Evolutionary conservation across 2,113 vertebrate genomes (phyloP).

Genomic region (Lethenteron reissneri): DNA sequence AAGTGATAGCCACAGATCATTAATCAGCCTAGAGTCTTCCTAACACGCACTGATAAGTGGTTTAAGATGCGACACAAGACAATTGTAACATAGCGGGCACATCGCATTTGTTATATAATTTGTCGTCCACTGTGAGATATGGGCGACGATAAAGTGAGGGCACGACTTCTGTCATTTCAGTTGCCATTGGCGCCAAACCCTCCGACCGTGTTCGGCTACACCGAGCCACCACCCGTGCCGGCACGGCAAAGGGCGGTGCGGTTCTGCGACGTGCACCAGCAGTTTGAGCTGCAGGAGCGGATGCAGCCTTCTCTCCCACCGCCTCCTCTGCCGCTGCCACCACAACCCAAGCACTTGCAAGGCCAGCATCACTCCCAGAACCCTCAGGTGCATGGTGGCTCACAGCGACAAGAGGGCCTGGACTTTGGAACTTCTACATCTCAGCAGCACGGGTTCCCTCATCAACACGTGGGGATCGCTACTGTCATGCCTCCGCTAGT

Average conservation of each 20-base stretch:
- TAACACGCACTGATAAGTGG: no score
- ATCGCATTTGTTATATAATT: no score
- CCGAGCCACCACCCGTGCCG: neutral
- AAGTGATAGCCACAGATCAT: no score
- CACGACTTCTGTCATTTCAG: neutral
- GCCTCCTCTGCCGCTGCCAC: neutral
- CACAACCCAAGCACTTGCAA: neutral
- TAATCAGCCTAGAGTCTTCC: no score
- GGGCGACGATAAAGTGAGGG: no score
- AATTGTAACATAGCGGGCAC: no score
- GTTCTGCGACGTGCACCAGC: slow-evolving; percentile 4
- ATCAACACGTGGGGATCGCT: slow-evolving; percentile 1
- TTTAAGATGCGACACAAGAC: no score
- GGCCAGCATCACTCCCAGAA: neutral
- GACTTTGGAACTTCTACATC: neutral
- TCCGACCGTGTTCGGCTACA: neutral
- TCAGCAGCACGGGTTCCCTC: neutral
- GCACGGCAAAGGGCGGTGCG: slow-evolving; percentile 1
- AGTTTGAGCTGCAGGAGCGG: slow-evolving; percentile 2
- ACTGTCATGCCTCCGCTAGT: neutral
- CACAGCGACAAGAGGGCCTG: neutral
- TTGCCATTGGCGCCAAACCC: slow-evolving; percentile 1
- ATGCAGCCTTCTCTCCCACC: neutral
- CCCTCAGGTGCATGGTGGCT: neutral
- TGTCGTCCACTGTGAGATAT: no score